Conservation (phyloP, 1,140 invertebrate genomes). For the Ceratosolen fusciceps region DNA sequence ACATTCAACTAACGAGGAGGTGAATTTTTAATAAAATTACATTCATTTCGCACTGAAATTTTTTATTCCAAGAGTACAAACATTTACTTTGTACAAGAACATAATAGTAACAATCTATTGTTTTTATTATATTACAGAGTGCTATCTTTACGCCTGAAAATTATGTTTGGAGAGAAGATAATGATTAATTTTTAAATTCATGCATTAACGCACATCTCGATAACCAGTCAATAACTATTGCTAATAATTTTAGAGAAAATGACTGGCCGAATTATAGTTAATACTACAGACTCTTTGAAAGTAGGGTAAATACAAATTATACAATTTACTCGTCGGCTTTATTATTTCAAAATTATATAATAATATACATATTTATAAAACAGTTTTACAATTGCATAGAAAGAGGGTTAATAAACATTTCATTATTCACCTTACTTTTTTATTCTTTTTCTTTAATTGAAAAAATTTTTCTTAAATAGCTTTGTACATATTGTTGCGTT, state of each 20-base stretch:
- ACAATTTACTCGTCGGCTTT: too few species aligned
- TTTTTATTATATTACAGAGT: conserved; percentile 35
- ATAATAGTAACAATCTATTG: not conserved
- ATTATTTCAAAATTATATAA: too few species aligned
- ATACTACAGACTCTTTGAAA: too few species aligned
- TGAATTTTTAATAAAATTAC: not conserved
- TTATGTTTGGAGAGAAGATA: conserved; percentile 48
- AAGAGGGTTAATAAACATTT: too few species aligned
- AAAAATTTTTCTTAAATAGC: not conserved
- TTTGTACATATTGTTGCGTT: not conserved
- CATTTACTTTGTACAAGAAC: not conserved
- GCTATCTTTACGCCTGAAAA: conserved; percentile 52
- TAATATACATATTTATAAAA: too few species aligned
- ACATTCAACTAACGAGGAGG: conserved; percentile 20
- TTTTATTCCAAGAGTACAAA: conserved; percentile 37
- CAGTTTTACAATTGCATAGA: too few species aligned
- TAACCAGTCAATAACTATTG: not conserved
- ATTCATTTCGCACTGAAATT: not conserved
- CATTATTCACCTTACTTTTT: too few species aligned
- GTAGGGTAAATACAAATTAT: too few species aligned
- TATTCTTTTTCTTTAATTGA: not conserved
- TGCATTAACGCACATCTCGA: not conserved
- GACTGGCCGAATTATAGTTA: too few species aligned
- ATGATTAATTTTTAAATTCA: conserved; percentile 1
- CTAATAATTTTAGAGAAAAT: not conserved